A percentile compares a stretch with the other conserved stretches of the same genome.
These are phyloP conservation scores for Euphonia xanthogaster DNA, from an alignment of 2,797 vertebrate genomes.

Conservation along the genomic window DNA sequence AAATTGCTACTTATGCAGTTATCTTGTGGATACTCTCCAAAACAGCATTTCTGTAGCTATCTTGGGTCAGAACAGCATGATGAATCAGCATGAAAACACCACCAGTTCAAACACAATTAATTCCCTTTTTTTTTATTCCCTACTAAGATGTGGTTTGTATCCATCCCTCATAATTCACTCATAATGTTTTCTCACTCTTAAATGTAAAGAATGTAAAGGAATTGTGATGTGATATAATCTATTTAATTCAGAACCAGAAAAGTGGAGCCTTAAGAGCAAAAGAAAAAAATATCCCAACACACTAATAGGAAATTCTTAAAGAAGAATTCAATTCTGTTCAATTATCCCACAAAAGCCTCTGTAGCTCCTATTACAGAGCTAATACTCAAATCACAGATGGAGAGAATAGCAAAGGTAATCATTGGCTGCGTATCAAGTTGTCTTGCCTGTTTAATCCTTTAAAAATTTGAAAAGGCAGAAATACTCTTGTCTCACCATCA, in stretches of 20 bases:
- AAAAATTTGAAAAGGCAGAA: not conserved
- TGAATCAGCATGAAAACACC: constrained; percentile 46
- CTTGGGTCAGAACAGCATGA: constrained; percentile 23
- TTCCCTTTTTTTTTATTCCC: not conserved
- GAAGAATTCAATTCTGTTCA: not conserved
- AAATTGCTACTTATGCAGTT: constrained; percentile 39
- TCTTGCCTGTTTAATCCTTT: not conserved
- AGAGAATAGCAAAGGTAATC: not conserved
- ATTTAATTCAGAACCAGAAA: not conserved
- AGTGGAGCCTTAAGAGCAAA: not conserved
- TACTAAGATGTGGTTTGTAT: not conserved
- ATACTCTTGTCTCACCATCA: not conserved
- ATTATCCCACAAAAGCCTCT: not conserved
- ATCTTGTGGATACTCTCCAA: constrained; percentile 41
- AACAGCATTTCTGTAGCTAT: constrained; percentile 39
- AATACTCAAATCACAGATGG: rapidly evolving
- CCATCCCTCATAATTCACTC: not conserved
- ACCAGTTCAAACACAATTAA: constrained; percentile 22
- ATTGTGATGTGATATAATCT: not conserved
- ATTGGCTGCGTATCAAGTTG: not conserved
- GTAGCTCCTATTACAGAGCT: not conserved
- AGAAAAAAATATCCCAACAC: not conserved
- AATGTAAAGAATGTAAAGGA: not conserved
- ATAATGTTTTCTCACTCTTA: not conserved
- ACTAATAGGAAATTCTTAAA: not conserved